These are phyloP conservation scores for Pelodiscus sinensis DNA, from an alignment of 2,113 vertebrate species.

Conservation along the genomic window DNA sequence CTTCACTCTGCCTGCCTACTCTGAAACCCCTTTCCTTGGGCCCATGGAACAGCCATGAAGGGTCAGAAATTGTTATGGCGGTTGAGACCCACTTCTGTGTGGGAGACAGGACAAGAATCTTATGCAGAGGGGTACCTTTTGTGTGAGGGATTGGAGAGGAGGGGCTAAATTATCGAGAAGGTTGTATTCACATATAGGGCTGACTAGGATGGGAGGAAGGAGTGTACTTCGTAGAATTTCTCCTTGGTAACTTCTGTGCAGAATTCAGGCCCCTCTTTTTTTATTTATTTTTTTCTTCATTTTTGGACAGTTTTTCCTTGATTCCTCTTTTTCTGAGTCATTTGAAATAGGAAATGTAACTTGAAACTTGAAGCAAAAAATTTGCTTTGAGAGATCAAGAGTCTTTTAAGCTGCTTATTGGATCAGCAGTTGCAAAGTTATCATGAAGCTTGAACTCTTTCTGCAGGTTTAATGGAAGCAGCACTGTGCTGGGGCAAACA, in stretches of 20 bases:
- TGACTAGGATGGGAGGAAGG: neutral
- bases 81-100: constrained; percentile 1
- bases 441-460: constrained; percentile 69
- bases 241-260: constrained; percentile 24
- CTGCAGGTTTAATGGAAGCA: constrained; percentile 61
- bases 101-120: neutral
- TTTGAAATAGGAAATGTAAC: constrained; percentile 58
- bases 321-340: constrained; percentile 39
- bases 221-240: neutral
- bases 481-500: constrained; percentile 62
- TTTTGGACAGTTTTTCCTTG: neutral
- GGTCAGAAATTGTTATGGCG: neutral
- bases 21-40: neutral
- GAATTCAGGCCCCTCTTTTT: neutral
- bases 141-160: constrained; percentile 9
- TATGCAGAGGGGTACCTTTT: neutral
- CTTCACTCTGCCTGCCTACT: neutral
- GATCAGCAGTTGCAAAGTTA: constrained; percentile 75
- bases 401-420: constrained; percentile 73
- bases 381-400: constrained; percentile 73
- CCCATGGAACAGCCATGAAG: neutral
- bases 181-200: neutral
- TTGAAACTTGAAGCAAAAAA: constrained; percentile 71
- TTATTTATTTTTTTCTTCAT: constrained; percentile 25
- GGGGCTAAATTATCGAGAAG: constrained; percentile 26